phyloP scores from a whole-genome alignment of 2,888 invertebrate species.

The Apantesis nais region DNA sequence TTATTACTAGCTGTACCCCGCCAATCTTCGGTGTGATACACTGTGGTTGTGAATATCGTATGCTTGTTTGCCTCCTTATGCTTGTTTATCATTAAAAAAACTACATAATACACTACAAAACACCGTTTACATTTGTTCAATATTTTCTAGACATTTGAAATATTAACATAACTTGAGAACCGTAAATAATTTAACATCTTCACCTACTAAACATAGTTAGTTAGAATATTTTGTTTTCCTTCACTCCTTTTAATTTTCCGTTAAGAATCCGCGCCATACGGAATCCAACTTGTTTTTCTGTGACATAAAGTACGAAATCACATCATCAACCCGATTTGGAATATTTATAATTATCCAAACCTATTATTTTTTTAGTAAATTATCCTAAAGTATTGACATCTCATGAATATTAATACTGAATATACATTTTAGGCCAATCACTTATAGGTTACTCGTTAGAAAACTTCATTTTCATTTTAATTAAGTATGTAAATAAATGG shows the following conservation, averaged over 20 bases:
- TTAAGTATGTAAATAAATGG: constrained; percentile 40
- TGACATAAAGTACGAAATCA: neutral
- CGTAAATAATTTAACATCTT: neutral
- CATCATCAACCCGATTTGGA: constrained; percentile 4
- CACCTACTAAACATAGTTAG: neutral
- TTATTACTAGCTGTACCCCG: too few species aligned
- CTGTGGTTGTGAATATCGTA: too few species aligned
- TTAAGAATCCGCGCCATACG: neutral
- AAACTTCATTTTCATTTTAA: constrained; percentile 30
- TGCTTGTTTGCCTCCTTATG: too few species aligned
- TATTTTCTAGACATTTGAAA: neutral
- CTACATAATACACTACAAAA: too few species aligned
- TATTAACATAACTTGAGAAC: neutral
- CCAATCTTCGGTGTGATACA: too few species aligned
- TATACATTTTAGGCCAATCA: constrained; percentile 21
- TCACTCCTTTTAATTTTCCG: neutral
- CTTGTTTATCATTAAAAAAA: too few species aligned
- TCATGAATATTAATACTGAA: constrained; percentile 37
- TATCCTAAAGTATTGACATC: constrained; percentile 22
- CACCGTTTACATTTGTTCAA: too few species aligned
- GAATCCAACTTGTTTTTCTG: neutral
- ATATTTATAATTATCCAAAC: constrained; percentile 12
- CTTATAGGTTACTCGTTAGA: constrained; percentile 30
- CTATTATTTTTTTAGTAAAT: constrained; percentile 12
- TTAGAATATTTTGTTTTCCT: neutral